Evolutionary conservation across 2,113 vertebrate species (phyloP).

Genomic region (Aleadryas rufinucha): DNA sequence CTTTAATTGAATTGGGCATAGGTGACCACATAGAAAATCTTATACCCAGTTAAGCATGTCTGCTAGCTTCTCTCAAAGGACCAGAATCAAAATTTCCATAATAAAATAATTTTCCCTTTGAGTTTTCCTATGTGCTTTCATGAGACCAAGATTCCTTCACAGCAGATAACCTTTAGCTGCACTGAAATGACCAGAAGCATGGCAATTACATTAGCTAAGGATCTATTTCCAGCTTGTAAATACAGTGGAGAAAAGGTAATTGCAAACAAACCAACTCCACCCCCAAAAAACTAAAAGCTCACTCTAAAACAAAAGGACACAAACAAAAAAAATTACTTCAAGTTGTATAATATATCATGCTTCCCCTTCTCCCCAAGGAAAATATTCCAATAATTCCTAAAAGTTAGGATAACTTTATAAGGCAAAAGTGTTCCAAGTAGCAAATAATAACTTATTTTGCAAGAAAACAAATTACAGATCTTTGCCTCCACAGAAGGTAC

Average conservation of each 20-base stretch:
- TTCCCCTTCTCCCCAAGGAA: neutral
- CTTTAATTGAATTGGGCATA: neutral
- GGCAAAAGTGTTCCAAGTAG: neutral
- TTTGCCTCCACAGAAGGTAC: neutral
- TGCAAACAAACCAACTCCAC: neutral
- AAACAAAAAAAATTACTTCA: neutral
- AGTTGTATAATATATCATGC: neutral
- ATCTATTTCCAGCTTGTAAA: neutral
- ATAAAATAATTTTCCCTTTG: neutral
- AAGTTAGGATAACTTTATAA: neutral
- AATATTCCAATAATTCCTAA: neutral
- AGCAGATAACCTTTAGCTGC: neutral
- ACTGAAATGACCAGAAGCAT: neutral
- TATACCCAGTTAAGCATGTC: neutral
- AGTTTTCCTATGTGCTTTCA: neutral
- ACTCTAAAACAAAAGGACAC: neutral
- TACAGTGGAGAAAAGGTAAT: neutral
- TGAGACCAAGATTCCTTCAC: neutral
- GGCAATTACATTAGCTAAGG: neutral
- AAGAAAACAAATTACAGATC: neutral
- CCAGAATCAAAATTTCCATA: neutral
- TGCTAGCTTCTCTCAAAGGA: neutral
- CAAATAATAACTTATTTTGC: neutral
- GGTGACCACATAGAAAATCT: conserved; percentile 6
- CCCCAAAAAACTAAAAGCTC: neutral